Evolutionary conservation across 2,113 vertebrate genomes (phyloP).

Genomic region (Halichoerus grypus): DNA sequence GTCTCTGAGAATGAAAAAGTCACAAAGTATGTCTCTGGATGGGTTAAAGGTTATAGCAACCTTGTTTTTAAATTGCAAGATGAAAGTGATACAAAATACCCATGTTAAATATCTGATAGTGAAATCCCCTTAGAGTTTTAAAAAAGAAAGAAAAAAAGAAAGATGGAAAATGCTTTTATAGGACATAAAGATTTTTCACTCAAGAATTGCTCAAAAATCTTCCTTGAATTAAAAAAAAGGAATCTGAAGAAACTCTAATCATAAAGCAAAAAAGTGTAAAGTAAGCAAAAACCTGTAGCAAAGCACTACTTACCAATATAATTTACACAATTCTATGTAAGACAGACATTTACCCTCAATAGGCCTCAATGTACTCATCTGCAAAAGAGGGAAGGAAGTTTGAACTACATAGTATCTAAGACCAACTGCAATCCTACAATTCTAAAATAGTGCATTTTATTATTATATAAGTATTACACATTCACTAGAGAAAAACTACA

Average conservation of each 20-base stretch:
- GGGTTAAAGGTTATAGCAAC: not conserved
- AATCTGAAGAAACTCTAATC: not conserved
- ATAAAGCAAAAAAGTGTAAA: not conserved
- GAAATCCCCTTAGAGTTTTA: not conserved
- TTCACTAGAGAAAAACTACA: not conserved
- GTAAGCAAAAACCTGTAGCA: not conserved
- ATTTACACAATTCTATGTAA: not conserved
- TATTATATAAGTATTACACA: not conserved
- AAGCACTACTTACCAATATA: not conserved
- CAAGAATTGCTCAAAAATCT: not conserved
- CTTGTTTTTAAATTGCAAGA: not conserved
- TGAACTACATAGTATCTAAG: not conserved
- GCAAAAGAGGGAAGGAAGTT: not conserved
- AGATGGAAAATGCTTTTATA: not conserved
- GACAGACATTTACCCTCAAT: not conserved
- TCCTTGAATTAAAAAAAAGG: not conserved
- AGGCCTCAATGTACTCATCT: not conserved
- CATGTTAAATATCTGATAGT: not conserved
- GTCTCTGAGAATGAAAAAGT: not conserved
- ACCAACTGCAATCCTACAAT: not conserved
- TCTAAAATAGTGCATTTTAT: not conserved
- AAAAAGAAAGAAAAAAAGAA: not conserved
- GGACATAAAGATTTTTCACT: not conserved
- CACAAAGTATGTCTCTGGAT: not conserved
- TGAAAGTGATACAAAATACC: constrained; percentile 15